Percentiles rank a stretch among this genome's conserved stretches.
Conservation (phyloP, 2,113 vertebrate species). For the Ardeotis arabs region DNA sequence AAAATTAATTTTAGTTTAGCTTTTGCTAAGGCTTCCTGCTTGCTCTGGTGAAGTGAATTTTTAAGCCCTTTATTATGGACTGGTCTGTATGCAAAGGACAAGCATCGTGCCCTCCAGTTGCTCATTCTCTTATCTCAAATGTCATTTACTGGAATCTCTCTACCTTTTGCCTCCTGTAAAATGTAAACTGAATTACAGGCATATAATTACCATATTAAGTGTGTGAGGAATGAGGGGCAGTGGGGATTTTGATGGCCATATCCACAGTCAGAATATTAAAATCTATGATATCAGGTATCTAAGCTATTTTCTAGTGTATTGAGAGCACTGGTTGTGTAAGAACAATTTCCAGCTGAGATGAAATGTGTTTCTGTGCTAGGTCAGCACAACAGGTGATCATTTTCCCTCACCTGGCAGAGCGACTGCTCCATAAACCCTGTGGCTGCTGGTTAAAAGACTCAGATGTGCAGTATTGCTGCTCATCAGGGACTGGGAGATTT, state of each 20-base stretch:
- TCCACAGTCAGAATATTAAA: neutral
- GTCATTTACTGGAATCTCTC: slow-evolving; percentile 39
- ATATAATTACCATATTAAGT: slow-evolving; percentile 32
- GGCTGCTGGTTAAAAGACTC: neutral
- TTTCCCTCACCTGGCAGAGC: neutral
- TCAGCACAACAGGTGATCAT: neutral
- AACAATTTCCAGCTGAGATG: neutral
- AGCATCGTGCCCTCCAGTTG: neutral
- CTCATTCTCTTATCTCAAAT: slow-evolving; percentile 38
- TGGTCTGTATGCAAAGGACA: neutral
- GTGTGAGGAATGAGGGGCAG: slow-evolving; percentile 14
- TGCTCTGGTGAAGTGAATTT: neutral
- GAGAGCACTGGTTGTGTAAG: neutral
- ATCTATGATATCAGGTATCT: neutral
- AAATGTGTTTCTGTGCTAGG: slow-evolving; percentile 12
- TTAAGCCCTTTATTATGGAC: neutral
- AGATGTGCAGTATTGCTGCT: neutral
- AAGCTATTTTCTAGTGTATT: neutral
- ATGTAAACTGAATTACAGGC: slow-evolving; percentile 42
- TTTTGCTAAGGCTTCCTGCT: neutral
- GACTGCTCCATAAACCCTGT: neutral
- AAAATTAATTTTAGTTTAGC: neutral
- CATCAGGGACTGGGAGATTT: neutral
- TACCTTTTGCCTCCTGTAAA: slow-evolving; percentile 38
- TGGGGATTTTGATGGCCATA: neutral